These are phyloP conservation scores for Enteromius treurensis DNA, from an alignment of 2,797 vertebrate genomes.

Conservation along the genomic window DNA sequence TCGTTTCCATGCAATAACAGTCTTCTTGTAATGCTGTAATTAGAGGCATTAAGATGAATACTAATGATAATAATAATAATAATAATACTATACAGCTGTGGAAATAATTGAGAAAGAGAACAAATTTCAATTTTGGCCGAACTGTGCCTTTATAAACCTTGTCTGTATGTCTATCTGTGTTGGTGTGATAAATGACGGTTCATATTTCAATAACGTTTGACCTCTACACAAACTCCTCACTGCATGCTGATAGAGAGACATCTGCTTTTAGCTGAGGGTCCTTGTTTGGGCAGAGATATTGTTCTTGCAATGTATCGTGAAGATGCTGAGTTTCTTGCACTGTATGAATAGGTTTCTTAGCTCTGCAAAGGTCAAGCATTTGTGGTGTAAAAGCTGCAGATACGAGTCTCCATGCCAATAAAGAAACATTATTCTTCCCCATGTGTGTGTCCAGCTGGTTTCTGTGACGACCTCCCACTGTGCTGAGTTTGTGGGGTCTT, in stretches of 20 bases:
- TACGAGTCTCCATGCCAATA: background rate
- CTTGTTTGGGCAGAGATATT: background rate
- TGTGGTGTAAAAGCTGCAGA: background rate
- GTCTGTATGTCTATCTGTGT: background rate
- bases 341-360: background rate
- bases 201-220: background rate
- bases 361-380: background rate
- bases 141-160: conserved; percentile 8
- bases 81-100: background rate
- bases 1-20: background rate
- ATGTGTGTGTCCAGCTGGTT: background rate
- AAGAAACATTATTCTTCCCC: background rate
- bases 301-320: background rate
- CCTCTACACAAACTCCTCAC: background rate
- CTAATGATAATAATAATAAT: no score
- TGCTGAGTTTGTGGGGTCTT: background rate
- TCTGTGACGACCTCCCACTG: background rate
- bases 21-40: background rate
- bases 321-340: background rate
- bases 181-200: background rate
- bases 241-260: conserved; percentile 5
- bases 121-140: background rate
- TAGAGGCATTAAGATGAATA: background rate
- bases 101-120: background rate
- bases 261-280: background rate